Evolutionary conservation across 2,797 vertebrate genomes (phyloP).

Genomic region (Apodemus agrarius): DNA sequence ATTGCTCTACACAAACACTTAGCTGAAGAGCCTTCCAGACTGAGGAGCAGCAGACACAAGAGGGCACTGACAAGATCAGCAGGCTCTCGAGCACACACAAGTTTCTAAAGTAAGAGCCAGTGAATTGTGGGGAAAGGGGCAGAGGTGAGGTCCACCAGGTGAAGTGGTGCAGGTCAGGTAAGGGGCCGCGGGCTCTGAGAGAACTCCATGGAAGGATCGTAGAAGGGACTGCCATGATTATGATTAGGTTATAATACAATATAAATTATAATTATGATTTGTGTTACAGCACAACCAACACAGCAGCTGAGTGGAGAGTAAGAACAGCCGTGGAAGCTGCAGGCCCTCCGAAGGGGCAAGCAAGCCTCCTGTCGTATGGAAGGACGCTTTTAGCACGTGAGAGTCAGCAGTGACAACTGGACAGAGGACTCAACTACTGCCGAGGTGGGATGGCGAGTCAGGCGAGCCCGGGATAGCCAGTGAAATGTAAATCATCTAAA

Average conservation of each 20-base stretch:
- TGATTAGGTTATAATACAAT: background rate
- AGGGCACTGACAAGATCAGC: background rate
- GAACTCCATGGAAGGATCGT: background rate
- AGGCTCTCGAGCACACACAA: background rate
- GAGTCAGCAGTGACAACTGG: background rate
- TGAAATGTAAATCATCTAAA: constrained; percentile 21
- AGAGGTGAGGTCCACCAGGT: background rate
- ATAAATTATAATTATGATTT: background rate
- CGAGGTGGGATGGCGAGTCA: rapidly evolving
- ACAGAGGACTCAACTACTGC: background rate
- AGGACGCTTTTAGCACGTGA: background rate
- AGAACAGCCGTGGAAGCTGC: background rate
- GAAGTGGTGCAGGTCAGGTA: background rate
- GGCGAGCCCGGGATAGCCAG: background rate
- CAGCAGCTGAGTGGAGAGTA: background rate
- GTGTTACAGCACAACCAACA: background rate
- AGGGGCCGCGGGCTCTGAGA: background rate
- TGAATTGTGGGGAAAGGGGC: background rate
- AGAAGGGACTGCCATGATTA: background rate
- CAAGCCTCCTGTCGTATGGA: background rate
- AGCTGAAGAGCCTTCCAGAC: background rate
- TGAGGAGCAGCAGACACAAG: background rate
- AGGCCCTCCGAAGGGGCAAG: background rate
- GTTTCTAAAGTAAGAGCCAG: background rate
- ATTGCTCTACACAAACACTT: background rate